These are phyloP conservation scores for Balaenoptera acutorostrata DNA, from an alignment of 2,113 vertebrate species.

Conservation along the genomic window DNA sequence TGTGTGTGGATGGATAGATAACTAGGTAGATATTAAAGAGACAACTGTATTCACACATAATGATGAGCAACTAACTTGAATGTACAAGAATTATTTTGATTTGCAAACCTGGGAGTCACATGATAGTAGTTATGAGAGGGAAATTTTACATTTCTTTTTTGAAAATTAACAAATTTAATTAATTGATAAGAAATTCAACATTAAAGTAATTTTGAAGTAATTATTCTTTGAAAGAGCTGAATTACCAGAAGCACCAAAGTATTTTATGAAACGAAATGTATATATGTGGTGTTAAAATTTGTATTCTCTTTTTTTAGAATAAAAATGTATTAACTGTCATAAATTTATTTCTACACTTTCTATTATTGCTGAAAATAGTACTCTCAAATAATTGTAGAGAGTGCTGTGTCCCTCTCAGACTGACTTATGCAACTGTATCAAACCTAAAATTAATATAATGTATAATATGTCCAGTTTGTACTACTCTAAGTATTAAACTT, in stretches of 20 bases:
- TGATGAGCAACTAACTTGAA: neutral
- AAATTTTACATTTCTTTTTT: neutral
- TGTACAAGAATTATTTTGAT: neutral
- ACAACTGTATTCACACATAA: neutral
- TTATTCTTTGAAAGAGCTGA: neutral
- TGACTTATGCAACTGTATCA: neutral
- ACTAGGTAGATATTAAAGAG: neutral
- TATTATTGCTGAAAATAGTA: neutral
- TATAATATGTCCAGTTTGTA: neutral
- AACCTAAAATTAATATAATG: neutral
- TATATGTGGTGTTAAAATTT: neutral
- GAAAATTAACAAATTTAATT: neutral
- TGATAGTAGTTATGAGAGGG: neutral
- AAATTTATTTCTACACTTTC: neutral
- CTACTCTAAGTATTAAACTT: neutral
- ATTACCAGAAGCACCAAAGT: neutral
- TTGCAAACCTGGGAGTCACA: neutral
- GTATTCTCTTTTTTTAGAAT: neutral
- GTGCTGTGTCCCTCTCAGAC: neutral
- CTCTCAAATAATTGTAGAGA: neutral
- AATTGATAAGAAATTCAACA: neutral
- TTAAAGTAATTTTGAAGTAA: neutral
- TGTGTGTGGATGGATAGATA: neutral
- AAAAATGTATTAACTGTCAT: neutral
- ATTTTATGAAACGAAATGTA: neutral